These are phyloP conservation scores for Microcaecilia unicolor DNA, from an alignment of 2,797 vertebrate species.

Conservation along the genomic window DNA sequence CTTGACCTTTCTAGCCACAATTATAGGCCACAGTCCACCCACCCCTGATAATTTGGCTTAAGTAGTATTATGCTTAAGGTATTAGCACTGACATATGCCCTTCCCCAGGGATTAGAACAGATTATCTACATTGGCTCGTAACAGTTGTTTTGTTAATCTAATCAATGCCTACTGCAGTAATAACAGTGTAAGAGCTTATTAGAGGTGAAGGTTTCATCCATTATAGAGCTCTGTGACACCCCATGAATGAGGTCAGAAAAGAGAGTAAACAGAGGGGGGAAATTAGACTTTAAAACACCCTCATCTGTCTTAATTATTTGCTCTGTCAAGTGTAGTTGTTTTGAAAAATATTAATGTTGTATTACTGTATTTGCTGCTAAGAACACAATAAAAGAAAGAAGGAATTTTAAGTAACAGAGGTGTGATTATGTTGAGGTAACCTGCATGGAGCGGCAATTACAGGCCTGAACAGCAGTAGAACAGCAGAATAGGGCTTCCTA, in stretches of 20 bases:
- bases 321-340: conserved; percentile 4
- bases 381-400: too few relatives aligned
- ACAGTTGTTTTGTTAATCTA: conserved; percentile 42
- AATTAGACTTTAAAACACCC: conserved; percentile 30
- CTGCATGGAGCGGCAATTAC: too few relatives aligned
- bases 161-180: conserved; percentile 42
- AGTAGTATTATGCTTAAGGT: conserved; percentile 35
- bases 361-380: too few relatives aligned
- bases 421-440: too few relatives aligned
- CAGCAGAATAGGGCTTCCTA: too few relatives aligned
- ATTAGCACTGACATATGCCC: conserved; percentile 16
- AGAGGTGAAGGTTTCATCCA: conserved; percentile 30
- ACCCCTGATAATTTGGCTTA: conserved; percentile 14
- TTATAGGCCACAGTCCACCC: conserved; percentile 35
- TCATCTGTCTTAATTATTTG: conserved; percentile 33
- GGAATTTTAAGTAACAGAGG: too few relatives aligned
- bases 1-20: conserved; percentile 26
- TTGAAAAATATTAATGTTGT: conserved; percentile 9
- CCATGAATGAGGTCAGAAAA: conserved; percentile 35
- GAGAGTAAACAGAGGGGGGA: conserved; percentile 27
- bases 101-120: conserved; percentile 20
- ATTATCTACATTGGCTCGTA: conserved; percentile 28
- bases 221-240: conserved; percentile 30
- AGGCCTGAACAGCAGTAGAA: too few relatives aligned
- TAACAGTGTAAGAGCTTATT: conserved; percentile 40